These are phyloP conservation scores for Perodicticus potto DNA, from an alignment of 2,797 vertebrate species.

Conservation along the genomic window DNA sequence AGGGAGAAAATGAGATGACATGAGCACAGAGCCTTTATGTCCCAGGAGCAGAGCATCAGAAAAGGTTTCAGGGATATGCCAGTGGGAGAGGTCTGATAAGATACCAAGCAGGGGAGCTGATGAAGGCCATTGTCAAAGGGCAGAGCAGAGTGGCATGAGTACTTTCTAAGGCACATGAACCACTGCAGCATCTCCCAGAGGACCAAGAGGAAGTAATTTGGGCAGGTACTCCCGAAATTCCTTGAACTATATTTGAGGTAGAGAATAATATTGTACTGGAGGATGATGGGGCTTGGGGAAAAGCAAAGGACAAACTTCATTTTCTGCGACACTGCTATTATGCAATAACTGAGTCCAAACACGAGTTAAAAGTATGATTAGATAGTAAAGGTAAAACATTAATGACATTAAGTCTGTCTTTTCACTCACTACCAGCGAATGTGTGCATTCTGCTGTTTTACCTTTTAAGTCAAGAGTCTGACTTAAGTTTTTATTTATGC, in stretches of 20 bases:
- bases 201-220: background rate
- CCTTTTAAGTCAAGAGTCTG: background rate
- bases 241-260: background rate
- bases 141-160: background rate
- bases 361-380: background rate
- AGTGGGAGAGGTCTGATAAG: background rate
- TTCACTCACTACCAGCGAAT: background rate
- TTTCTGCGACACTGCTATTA: background rate
- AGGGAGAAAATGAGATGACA: background rate
- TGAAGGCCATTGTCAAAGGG: background rate
- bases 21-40: background rate
- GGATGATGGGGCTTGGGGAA: background rate
- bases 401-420: background rate
- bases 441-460: background rate
- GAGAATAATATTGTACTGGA: background rate
- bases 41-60: background rate
- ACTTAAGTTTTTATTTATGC: background rate
- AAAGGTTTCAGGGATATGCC: background rate
- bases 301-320: background rate
- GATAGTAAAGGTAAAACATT: background rate
- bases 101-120: background rate
- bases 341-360: background rate
- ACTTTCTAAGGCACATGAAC: background rate
- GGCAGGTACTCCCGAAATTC: background rate
- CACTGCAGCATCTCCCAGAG: background rate